Evolutionary conservation across 1,140 invertebrate genomes (phyloP), one percentile per base, ranked within the genome.

Genomic region (Drosophila tani): DNA sequence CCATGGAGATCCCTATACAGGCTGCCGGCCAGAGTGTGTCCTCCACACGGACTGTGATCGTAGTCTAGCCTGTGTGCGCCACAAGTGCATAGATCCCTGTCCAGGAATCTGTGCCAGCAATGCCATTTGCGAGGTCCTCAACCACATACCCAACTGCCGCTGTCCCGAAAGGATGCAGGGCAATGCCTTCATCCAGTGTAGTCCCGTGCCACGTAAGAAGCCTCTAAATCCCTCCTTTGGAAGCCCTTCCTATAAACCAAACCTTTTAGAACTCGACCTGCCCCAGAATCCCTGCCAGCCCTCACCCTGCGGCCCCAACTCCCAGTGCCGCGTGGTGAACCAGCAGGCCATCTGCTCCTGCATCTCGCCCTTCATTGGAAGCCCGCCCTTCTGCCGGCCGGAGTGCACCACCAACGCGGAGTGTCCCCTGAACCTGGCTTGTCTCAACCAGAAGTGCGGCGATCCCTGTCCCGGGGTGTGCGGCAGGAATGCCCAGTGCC

Each of bases 21-120:
- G 94, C 9, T 98, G 97, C 92, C 93, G 96, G 78, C 97, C 97
- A 8, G 97, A 98, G 93, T 98, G 97, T 92, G 95, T 97, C 0
- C 94, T 97, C 79, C 97, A 97, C 91, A 95, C 96, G 3, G 97
- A 98, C 71, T 98, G 97, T 92, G 93, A 96, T 3, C 93, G 95
- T 56, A 94, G 95, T 58, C 96, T 95, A 84, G 95, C 96, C 6
- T 98, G 97, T 91, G 95, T 95, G 59, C 95, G 95, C 63, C 95
- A 96, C 77, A 96, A 95, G 90, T 97, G 96, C 83, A 92, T 95
- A 2, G 95, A 97, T 94, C 96, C 96, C 38, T 97, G 96, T 87
- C 93, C 94, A 15, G 96, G 95, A 46, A 96, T 96, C 2, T 97
- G 97, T 91, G 97, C 96, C 21, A 91, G 93, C 41, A 95, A 94